Evolutionary conservation across 2,888 invertebrate species (phyloP).

Genomic region (Machimus rusticus): DNA sequence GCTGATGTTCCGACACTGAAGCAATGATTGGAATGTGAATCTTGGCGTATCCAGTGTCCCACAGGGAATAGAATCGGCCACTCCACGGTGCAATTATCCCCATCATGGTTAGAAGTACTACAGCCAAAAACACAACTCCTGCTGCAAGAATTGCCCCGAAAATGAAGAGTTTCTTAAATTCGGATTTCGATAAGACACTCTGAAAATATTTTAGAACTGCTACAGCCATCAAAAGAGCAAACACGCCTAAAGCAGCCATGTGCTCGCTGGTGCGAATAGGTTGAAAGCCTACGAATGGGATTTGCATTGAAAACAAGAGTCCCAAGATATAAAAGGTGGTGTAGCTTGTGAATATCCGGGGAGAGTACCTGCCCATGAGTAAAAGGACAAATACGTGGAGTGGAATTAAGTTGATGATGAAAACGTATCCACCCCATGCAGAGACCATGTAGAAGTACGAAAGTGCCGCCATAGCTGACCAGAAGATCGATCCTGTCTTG

Average conservation of each 20-base stretch:
- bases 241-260: conserved; percentile 99
- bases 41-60: conserved; percentile 99
- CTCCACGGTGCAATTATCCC: conserved; percentile 92
- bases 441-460: conserved; percentile 99
- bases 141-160: conserved; percentile 80
- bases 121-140: conserved; percentile 79
- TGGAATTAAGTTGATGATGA: conserved; percentile 98
- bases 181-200: conserved; percentile 83
- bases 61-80: conserved; percentile 93
- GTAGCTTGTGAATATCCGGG: conserved; percentile 92
- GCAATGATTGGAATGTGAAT: conserved; percentile 99
- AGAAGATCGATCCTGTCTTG: conserved; percentile 96
- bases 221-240: conserved; percentile 90
- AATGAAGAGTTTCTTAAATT: conserved; percentile 87
- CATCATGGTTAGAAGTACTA: conserved; percentile 89
- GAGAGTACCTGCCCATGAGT: conserved; percentile 94
- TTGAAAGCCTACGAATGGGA: conserved; percentile 96
- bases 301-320: conserved; percentile 95
- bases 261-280: conserved; percentile 99
- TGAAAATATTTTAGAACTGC: conserved; percentile 87
- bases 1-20: conserved; percentile 99
- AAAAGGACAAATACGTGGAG: conserved; percentile 95
- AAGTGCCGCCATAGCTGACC: conserved; percentile 92
- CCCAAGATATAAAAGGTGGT: conserved; percentile 97
- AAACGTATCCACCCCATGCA: conserved; percentile 99